phyloP scores from a whole-genome alignment of 2,888 invertebrate genomes.

The Barypeithes pellucidus region DNA sequence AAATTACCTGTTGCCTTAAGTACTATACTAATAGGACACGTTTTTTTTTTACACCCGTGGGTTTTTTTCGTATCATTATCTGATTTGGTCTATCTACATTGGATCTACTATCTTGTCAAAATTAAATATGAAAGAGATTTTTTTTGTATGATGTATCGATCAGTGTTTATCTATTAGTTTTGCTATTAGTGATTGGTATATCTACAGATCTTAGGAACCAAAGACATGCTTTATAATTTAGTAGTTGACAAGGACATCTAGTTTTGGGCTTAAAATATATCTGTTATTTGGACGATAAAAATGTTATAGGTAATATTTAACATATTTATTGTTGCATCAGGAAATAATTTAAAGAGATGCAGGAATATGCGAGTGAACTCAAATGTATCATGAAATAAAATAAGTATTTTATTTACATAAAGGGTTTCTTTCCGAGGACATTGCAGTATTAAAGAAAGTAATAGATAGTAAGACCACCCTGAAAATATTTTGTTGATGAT shows the following conservation, averaged over 20 bases:
- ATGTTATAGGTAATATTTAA: neutral
- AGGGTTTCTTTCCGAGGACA: no score
- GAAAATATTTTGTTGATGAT: no score
- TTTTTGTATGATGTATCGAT: constrained; percentile 14
- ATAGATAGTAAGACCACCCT: no score
- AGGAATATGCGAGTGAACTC: no score
- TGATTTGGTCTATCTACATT: constrained; percentile 1
- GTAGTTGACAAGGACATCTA: constrained; percentile 20
- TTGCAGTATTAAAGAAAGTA: no score
- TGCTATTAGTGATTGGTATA: constrained; percentile 14
- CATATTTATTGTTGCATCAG: neutral
- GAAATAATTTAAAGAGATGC: neutral
- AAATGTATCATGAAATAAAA: no score
- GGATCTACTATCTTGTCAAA: constrained; percentile 16
- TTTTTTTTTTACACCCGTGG: constrained; percentile 2
- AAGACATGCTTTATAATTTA: constrained; percentile 15
- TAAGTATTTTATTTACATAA: no score
- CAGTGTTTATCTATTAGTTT: constrained; percentile 19
- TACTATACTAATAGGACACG: constrained; percentile 6
- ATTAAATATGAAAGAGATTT: constrained; percentile 6
- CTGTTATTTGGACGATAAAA: neutral
- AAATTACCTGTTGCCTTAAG: constrained; percentile 9
- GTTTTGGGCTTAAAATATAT: neutral
- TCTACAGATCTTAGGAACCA: constrained; percentile 11
- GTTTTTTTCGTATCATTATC: constrained; percentile 12